Percentiles rank a stretch among this genome's conserved stretches.
Evolutionary conservation across 2,888 invertebrate genomes (phyloP).

Genomic region (Podabrus alpinus): DNA sequence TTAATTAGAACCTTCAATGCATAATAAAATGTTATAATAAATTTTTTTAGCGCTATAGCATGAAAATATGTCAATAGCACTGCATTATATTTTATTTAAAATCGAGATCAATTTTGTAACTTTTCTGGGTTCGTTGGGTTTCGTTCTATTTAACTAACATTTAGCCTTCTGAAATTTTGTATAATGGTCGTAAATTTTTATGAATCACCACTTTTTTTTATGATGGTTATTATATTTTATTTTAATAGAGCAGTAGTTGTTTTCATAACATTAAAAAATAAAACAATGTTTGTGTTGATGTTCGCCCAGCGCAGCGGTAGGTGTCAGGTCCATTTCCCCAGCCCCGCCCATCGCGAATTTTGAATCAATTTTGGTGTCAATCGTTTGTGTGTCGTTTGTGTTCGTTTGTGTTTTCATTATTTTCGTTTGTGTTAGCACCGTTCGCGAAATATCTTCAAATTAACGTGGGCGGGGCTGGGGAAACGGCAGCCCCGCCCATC

Average conservation of each 20-base stretch:
- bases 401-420: too few species aligned
- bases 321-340: too few species aligned
- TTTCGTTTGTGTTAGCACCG: too few species aligned
- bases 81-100: neutral
- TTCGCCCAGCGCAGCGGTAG: too few species aligned
- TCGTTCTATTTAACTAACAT: neutral
- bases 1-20: conserved; percentile 12
- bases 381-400: too few species aligned
- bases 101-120: neutral
- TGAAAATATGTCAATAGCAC: neutral
- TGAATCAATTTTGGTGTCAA: too few species aligned
- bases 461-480: too few species aligned
- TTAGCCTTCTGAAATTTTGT: neutral
- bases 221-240: neutral
- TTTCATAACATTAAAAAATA: too few species aligned
- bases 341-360: too few species aligned
- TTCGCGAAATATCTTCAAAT: too few species aligned
- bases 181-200: neutral
- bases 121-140: neutral
- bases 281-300: neutral
- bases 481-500: too few species aligned
- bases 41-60: neutral
- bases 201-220: neutral
- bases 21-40: neutral
- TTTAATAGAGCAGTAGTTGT: neutral